Base-by-base conservation (phyloP, 1,140 invertebrate species). In the Drosophila prosaltans region DNA sequence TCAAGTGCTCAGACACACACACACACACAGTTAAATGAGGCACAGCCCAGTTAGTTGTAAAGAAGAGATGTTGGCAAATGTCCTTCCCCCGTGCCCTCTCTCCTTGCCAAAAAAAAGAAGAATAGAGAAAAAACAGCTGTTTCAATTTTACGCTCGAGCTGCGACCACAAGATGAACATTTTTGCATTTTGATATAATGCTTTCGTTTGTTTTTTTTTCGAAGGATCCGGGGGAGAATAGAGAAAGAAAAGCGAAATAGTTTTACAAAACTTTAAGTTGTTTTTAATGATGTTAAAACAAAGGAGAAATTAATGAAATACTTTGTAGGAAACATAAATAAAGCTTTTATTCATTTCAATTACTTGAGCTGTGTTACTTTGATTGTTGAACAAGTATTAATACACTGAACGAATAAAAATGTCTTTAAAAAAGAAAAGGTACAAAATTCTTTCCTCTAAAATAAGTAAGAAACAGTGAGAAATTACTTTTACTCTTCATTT, bases 71-170 rank as follows among this genome's bases (percentile, higher is more conserved):
- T n/a, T 43, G 51, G 28, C 26, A 58, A 21, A 58, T 21, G 32
- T 39, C 32, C 2, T 40, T 36, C 21, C 16, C 16, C 16, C 16
- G 16, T 16, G 11, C 40, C 32, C 32, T 40, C 4, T 51, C 21
- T 26, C 16, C 28, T 2, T 30, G n/a, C 54, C 10, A 58, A 10
- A 36, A 10, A 67, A 58, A 32, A 36, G 28, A 30, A 30, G 32
- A 36, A 39, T 54, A 66, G 32, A 55, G 30, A 24, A 54, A 59
- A 65, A 86, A 78, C 82, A 88, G 74, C 69, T 88, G 83, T 69
- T 83, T 58, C 65, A 88, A 83, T 88, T 88, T 83, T 40, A 72
- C 57, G 83, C 73, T 66, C 73, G 70, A 71, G 81, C 65, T 70
- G 68, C 51, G 71, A 40, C 67, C 74, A 57, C 69, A 65, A 75